Conservation (phyloP, 2,113 vertebrate genomes). For the Bettongia penicillata region DNA sequence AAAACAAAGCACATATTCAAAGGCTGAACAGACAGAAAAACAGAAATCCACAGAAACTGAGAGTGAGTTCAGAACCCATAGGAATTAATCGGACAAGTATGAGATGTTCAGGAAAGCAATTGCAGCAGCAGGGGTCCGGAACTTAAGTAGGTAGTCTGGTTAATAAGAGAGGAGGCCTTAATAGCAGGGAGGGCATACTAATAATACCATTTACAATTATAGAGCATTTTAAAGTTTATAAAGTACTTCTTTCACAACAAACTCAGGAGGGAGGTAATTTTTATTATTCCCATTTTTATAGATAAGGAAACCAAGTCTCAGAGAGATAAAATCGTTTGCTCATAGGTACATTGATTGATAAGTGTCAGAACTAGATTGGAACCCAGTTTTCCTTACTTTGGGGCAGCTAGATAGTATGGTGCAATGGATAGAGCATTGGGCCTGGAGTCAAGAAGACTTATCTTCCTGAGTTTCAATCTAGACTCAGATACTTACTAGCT, state of each 20-base stretch:
- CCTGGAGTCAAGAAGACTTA: background rate
- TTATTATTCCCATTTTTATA: background rate
- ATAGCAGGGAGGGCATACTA: background rate
- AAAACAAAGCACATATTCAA: background rate
- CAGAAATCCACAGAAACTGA: background rate
- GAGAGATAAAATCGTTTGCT: background rate
- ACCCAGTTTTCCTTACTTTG: background rate
- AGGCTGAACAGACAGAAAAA: background rate
- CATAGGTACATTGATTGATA: background rate
- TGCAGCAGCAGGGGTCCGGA: background rate
- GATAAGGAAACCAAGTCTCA: background rate
- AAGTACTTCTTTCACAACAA: background rate
- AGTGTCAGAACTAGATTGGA: background rate
- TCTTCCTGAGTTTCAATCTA: background rate
- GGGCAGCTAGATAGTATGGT: background rate
- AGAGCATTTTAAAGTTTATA: background rate
- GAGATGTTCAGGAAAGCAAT: background rate
- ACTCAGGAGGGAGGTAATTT: background rate
- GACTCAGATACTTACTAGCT: background rate
- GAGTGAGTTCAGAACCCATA: background rate
- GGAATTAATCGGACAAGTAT: background rate
- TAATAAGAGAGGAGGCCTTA: background rate
- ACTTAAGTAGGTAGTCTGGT: background rate
- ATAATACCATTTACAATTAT: background rate
- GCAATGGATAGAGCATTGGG: background rate